These are phyloP conservation scores for Echinometra lucunter DNA, from an alignment of 53 echinoderm and acorn worm genomes.

Conservation along the genomic window DNA sequence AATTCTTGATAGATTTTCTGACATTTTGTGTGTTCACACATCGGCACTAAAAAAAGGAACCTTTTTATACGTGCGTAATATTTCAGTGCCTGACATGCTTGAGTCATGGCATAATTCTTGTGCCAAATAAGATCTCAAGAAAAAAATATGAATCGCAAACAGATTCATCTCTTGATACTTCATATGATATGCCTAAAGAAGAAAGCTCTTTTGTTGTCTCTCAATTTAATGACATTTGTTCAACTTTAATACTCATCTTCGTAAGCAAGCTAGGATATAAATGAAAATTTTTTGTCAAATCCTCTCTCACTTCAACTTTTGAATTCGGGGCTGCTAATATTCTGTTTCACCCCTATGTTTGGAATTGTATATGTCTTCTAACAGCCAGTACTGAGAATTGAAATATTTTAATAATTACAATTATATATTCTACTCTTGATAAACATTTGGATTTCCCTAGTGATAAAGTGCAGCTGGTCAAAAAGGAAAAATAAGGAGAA, in stretches of 20 bases:
- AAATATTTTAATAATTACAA: conserved; percentile 12
- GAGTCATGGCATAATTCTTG: conserved; percentile 20
- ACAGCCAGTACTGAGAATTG: conserved; percentile 52
- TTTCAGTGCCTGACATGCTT: neutral
- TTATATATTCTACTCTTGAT: neutral
- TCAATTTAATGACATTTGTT: neutral
- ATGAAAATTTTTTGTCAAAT: neutral
- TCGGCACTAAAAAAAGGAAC: neutral
- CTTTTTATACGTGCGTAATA: neutral
- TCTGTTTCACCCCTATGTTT: conserved; percentile 46
- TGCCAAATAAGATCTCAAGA: neutral
- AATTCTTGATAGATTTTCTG: neutral
- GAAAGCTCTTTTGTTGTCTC: neutral
- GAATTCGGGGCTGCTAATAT: neutral
- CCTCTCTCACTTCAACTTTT: conserved; percentile 21
- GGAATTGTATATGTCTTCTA: conserved; percentile 25
- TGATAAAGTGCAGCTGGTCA: conserved; percentile 14
- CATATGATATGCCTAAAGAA: neutral
- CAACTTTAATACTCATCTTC: neutral
- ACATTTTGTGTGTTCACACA: neutral
- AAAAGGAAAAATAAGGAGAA: conserved; percentile 37
- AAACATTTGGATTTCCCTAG: conserved; percentile 43
- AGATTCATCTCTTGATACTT: neutral
- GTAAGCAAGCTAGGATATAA: conserved; percentile 32
- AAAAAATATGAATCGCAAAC: neutral